Conservation (phyloP, 53 echinoderm and acorn worm species). For the Glandiceps talaboti region DNA sequence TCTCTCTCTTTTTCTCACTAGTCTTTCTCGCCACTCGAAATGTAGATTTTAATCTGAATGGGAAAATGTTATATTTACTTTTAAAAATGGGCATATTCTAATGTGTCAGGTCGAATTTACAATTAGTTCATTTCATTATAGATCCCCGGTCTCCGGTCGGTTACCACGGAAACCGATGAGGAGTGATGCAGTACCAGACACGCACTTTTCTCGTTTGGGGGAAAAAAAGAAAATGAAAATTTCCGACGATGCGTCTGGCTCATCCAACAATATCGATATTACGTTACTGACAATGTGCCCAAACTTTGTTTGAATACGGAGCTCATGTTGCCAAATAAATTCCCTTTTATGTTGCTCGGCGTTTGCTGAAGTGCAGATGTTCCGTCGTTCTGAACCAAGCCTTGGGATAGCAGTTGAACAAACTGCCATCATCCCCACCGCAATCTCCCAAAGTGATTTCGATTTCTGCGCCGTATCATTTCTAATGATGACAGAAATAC, state of each 20-base stretch:
- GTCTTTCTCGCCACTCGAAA: too few relatives aligned
- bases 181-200: neutral
- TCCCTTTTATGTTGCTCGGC: neutral
- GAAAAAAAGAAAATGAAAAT: neutral
- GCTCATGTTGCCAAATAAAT: neutral
- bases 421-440: neutral
- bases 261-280: neutral
- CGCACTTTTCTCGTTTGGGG: too few relatives aligned
- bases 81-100: too few relatives aligned
- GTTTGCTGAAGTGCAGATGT: neutral
- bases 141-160: too few relatives aligned
- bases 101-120: too few relatives aligned
- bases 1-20: too few relatives aligned
- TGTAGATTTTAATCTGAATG: too few relatives aligned
- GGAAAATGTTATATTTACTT: too few relatives aligned
- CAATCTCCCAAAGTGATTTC: neutral
- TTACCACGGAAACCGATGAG: slow-evolving; percentile 3
- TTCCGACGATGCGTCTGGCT: neutral
- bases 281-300: neutral
- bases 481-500: neutral
- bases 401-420: neutral
- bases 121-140: too few relatives aligned
- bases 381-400: neutral
- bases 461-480: neutral
- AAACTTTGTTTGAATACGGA: neutral